Conservation (phyloP, 2,113 vertebrate species). For the Callaeas wilsoni region DNA sequence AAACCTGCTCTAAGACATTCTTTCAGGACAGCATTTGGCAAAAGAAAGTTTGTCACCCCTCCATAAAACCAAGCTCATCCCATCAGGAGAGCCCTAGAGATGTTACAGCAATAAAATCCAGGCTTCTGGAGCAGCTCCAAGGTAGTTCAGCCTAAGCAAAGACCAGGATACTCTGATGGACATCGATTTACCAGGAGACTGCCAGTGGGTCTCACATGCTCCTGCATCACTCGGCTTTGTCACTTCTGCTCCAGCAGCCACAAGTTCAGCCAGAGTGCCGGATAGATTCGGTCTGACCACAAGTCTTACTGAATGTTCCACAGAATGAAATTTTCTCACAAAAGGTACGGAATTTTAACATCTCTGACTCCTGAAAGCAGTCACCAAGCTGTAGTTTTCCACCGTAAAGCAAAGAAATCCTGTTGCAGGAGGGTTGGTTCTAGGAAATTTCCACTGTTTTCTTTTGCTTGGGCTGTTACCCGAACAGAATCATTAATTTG, state of each 20-base stretch:
- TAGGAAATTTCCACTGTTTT: conserved; percentile 10
- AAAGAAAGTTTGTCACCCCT: neutral
- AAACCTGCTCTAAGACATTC: neutral
- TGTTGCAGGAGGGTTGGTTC: neutral
- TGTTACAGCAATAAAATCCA: neutral
- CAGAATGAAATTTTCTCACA: neutral
- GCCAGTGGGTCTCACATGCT: neutral
- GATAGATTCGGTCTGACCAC: neutral
- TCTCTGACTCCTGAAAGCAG: neutral
- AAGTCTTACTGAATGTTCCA: neutral
- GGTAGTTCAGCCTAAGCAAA: neutral
- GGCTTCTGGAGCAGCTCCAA: neutral
- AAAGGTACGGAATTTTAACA: neutral
- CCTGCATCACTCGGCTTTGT: neutral
- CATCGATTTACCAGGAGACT: accelerated
- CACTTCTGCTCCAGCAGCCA: neutral
- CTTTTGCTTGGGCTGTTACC: neutral
- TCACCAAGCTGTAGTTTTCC: neutral
- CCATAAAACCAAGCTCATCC: neutral
- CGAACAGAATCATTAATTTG: neutral
- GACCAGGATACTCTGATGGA: neutral
- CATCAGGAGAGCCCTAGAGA: neutral
- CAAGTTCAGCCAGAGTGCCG: neutral
- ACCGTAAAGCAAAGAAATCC: neutral
- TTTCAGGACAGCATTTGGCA: neutral